Percentiles rank a stretch among this genome's conserved stretches.
Conservation (phyloP, 2,888 invertebrate species). For the Mimumesa dahlbomi region DNA sequence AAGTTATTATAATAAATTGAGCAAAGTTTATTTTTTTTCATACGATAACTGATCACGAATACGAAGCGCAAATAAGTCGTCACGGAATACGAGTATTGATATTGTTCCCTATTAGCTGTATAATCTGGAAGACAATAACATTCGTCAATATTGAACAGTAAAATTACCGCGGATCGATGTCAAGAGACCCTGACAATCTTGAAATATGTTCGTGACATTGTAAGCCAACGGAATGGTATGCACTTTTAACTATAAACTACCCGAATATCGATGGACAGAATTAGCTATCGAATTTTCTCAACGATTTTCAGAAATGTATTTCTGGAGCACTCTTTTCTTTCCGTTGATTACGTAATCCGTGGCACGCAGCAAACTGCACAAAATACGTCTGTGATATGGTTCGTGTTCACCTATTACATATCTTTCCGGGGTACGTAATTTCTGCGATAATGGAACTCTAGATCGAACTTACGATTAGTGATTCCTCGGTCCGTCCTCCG, state of each 20-base stretch:
- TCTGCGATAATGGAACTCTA: constrained; percentile 20
- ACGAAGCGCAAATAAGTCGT: too few relatives aligned
- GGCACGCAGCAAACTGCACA: constrained; percentile 8
- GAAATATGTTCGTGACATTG: constrained; percentile 4
- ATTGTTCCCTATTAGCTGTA: neutral
- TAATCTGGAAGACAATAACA: constrained; percentile 2
- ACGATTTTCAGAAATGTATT: neutral
- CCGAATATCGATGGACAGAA: neutral
- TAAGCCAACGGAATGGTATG: neutral
- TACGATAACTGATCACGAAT: too few relatives aligned
- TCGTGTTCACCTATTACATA: constrained; percentile 7
- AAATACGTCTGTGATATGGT: constrained; percentile 13
- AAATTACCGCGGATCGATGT: constrained; percentile 11
- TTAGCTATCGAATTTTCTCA: neutral
- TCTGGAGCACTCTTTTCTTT: constrained; percentile 9
- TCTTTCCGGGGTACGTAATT: constrained; percentile 34
- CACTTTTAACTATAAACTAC: neutral
- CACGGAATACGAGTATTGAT: too few relatives aligned
- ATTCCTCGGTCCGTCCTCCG: constrained; percentile 14
- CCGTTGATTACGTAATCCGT: constrained; percentile 20
- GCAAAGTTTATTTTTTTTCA: too few relatives aligned
- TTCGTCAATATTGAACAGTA: constrained; percentile 26
- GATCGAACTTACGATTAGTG: constrained; percentile 15
- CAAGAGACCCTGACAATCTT: constrained; percentile 14
- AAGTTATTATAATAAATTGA: too few relatives aligned